Evolutionary conservation across 2,888 invertebrate genomes (phyloP).

Genomic region (Nymphalis polychloros): DNA sequence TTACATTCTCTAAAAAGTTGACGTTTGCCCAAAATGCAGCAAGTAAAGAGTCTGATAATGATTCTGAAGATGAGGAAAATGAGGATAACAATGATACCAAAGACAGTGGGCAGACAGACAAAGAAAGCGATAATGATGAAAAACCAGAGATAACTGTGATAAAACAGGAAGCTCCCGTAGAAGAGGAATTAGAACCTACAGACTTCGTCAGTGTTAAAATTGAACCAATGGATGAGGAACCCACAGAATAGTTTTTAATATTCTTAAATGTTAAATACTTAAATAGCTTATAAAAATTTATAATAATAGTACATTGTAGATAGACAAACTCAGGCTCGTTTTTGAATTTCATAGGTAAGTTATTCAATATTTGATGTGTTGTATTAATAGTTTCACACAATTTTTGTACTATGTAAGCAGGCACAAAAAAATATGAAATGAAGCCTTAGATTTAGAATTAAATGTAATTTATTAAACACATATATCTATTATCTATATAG

Average conservation of each 20-base stretch:
- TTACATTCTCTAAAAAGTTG: slow-evolving; percentile 48
- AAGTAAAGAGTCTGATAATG: slow-evolving; percentile 40
- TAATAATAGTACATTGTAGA: too few relatives aligned
- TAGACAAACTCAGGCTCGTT: too few relatives aligned
- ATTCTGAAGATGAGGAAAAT: slow-evolving; percentile 22
- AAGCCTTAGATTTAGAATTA: too few relatives aligned
- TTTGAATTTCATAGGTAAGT: too few relatives aligned
- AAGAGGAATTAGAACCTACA: slow-evolving; percentile 62
- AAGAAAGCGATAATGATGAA: slow-evolving; percentile 36
- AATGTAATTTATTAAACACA: too few relatives aligned
- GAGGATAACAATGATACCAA: slow-evolving; percentile 22
- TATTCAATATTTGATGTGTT: too few relatives aligned
- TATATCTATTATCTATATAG: too few relatives aligned
- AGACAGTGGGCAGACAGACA: slow-evolving; percentile 15
- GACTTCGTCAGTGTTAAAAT: slow-evolving; percentile 76
- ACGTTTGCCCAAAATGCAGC: slow-evolving; percentile 32
- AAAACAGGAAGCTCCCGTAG: slow-evolving; percentile 35
- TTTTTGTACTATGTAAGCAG: too few relatives aligned
- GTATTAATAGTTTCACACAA: too few relatives aligned
- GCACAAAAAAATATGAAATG: too few relatives aligned
- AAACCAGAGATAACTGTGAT: slow-evolving; percentile 39
- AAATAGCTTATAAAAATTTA: too few relatives aligned
- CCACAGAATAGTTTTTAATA: slow-evolving; percentile 19
- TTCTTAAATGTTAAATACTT: too few relatives aligned
- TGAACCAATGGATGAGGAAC: slow-evolving; percentile 58